Conservation (phyloP, 30 jellyfish, hydroid and myxozoan genomes). For the Thelohanellus kitauei region DNA sequence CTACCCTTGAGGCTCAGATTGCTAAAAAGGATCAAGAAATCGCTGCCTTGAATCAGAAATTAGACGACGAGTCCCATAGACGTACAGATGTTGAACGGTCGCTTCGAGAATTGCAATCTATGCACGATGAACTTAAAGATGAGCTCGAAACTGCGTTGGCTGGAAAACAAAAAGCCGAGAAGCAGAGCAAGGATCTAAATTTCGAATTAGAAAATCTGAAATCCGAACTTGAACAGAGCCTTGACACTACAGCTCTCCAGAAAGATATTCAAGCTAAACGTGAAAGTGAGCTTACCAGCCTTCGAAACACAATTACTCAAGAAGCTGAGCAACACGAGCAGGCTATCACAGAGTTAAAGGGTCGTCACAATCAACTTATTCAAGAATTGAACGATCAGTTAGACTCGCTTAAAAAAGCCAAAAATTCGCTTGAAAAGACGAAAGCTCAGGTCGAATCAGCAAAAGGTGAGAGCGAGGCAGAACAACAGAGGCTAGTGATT, state of each 20-base stretch:
- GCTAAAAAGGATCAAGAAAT: conserved; percentile 59
- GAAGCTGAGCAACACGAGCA: conserved; percentile 72
- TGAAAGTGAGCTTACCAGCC: conserved; percentile 33
- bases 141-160: conserved; percentile 52
- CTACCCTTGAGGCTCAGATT: conserved; percentile 60
- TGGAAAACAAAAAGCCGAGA: conserved; percentile 37
- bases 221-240: conserved; percentile 47
- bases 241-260: conserved; percentile 68
- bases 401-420: conserved; percentile 48
- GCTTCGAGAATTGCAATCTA: conserved; percentile 45
- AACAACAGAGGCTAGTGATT: conserved; percentile 32
- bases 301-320: conserved; percentile 40
- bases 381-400: conserved; percentile 60
- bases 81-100: conserved; percentile 31
- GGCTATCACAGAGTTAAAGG: conserved; percentile 34
- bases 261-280: conserved; percentile 55
- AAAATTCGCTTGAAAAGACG: conserved; percentile 38
- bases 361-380: conserved; percentile 29
- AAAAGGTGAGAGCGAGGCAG: conserved; percentile 26
- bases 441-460: conserved; percentile 81
- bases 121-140: conserved; percentile 52
- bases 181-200: conserved; percentile 43
- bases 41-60: conserved; percentile 26
- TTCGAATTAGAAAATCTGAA: conserved; percentile 45
- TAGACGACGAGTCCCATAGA: conserved; percentile 59